These are phyloP conservation scores for Pyrgilauda ruficollis DNA, from an alignment of 2,113 vertebrate species.

Conservation along the genomic window DNA sequence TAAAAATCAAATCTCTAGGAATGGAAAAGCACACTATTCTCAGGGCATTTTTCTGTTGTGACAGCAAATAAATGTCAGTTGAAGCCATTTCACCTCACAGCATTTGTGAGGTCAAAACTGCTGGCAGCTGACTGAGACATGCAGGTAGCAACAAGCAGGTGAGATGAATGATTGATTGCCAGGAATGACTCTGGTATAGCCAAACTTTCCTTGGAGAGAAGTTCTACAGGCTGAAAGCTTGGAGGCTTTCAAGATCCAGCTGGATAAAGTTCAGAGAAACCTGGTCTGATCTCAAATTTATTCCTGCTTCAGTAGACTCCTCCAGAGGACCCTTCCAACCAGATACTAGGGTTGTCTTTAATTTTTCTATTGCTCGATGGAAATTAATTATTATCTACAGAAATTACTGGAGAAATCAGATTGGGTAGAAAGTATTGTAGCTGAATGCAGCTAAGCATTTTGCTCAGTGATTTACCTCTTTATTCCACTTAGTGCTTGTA, in stretches of 20 bases:
- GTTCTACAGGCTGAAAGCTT: not conserved
- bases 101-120: not conserved
- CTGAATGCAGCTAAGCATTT: not conserved
- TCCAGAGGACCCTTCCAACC: not conserved
- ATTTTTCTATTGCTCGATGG: not conserved
- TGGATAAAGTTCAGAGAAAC: not conserved
- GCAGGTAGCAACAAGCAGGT: not conserved
- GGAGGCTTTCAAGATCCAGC: not conserved
- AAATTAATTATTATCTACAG: not conserved
- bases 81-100: not conserved
- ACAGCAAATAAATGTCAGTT: not conserved
- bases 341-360: not conserved
- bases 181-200: not conserved
- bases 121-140: not conserved
- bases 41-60: not conserved
- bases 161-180: not conserved
- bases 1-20: not conserved
- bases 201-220: not conserved
- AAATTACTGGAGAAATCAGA: not conserved
- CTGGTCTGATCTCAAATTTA: not conserved
- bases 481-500: not conserved
- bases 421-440: not conserved
- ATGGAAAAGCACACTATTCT: not conserved
- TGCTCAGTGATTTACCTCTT: not conserved
- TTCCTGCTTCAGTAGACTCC: not conserved